phyloP scores from a whole-genome alignment of 2,797 vertebrate species.

The Todus mexicanus region DNA sequence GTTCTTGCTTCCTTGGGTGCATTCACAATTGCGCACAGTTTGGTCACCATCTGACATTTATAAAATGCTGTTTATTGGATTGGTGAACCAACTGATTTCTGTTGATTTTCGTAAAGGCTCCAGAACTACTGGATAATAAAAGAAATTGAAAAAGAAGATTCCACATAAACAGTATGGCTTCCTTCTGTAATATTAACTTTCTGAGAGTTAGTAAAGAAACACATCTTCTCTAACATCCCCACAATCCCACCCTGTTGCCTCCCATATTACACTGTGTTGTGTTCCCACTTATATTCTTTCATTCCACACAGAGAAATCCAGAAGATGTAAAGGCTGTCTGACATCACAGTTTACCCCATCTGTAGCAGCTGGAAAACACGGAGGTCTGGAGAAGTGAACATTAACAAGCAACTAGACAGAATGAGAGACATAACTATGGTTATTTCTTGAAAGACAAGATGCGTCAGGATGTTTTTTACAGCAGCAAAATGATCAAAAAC shows the following conservation, averaged over 20 bases:
- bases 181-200: neutral
- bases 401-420: slow-evolving; percentile 9
- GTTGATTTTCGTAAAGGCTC: neutral
- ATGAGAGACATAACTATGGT: slow-evolving; percentile 4
- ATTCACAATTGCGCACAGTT: neutral
- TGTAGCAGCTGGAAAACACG: neutral
- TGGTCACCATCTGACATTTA: neutral
- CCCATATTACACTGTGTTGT: neutral
- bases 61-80: neutral
- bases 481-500: slow-evolving; percentile 56
- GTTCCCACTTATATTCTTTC: neutral
- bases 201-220: neutral
- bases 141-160: neutral
- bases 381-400: neutral
- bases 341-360: neutral
- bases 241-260: neutral
- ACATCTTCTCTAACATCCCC: neutral
- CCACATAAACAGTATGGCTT: neutral
- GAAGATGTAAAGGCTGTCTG: neutral
- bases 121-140: neutral
- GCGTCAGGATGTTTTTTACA: neutral
- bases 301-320: neutral
- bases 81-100: neutral
- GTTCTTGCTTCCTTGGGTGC: slow-evolving; percentile 1
- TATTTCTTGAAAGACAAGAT: slow-evolving; percentile 29